These are phyloP conservation scores for Eriosoma lanigerum DNA, from an alignment of 1,140 invertebrate genomes.

Conservation along the genomic window DNA sequence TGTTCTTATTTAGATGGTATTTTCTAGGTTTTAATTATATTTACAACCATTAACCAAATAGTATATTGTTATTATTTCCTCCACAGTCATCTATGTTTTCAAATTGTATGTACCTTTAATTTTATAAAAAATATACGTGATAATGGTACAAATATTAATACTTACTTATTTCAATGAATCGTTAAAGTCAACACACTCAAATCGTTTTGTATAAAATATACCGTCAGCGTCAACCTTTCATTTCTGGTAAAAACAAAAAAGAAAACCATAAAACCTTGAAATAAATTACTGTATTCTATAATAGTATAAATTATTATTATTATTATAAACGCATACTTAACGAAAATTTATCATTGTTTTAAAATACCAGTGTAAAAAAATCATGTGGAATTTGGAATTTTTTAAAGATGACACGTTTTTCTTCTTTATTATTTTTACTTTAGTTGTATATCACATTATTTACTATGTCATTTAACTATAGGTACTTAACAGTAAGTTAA, in stretches of 20 bases:
- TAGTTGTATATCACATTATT: background rate
- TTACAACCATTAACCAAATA: no score
- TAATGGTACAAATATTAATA: conserved; percentile 18
- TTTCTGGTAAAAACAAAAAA: background rate
- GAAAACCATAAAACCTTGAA: conserved; percentile 11
- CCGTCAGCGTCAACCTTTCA: background rate
- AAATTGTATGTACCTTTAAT: background rate
- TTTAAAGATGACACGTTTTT: background rate
- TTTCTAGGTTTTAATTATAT: background rate
- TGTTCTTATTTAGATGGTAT: background rate
- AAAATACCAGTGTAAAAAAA: background rate
- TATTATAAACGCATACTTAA: background rate
- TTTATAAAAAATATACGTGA: no score
- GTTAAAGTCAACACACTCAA: background rate
- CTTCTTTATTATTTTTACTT: conserved; percentile 2
- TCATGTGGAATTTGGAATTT: background rate
- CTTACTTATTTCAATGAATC: conserved; percentile 2
- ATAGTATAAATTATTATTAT: background rate
- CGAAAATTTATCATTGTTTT: background rate
- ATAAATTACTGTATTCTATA: background rate
- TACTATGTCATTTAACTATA: no score
- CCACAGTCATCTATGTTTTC: background rate
- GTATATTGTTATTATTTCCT: conserved; percentile 9
- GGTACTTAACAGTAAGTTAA: background rate
- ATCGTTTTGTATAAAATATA: background rate